These are phyloP conservation scores for Andrena haemorrhoa DNA, from an alignment of 2,888 invertebrate species.

Conservation along the genomic window DNA sequence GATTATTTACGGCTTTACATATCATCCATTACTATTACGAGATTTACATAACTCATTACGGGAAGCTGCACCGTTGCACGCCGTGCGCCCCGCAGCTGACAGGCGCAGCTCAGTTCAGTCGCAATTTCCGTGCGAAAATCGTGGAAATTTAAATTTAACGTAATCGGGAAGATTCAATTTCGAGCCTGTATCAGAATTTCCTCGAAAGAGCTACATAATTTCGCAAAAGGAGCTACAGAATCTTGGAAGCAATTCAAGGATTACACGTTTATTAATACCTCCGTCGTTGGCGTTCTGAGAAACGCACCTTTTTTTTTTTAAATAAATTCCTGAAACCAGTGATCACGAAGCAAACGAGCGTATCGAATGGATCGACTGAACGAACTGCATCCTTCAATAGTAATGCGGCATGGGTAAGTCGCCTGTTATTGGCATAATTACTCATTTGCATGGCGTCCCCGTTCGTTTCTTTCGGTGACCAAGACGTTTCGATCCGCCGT, in stretches of 20 bases:
- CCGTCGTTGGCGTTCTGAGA: background rate
- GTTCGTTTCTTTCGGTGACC: no score
- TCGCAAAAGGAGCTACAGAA: background rate
- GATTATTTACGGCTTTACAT: conserved; percentile 34
- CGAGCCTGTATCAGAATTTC: background rate
- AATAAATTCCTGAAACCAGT: background rate
- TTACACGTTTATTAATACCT: conserved; percentile 29
- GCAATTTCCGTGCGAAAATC: conserved; percentile 4
- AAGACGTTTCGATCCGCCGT: no score
- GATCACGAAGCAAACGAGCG: background rate
- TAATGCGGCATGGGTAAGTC: background rate
- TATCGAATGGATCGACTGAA: conserved; percentile 1
- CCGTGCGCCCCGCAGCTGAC: background rate
- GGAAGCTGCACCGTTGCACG: background rate
- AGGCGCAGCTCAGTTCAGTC: background rate
- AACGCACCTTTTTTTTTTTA: background rate
- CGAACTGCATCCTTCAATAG: background rate
- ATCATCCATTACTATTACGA: conserved; percentile 41
- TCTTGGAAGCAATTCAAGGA: conserved; percentile 23
- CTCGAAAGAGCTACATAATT: background rate
- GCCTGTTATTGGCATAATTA: background rate
- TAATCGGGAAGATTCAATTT: background rate
- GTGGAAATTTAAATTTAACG: background rate
- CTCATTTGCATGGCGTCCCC: background rate
- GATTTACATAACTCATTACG: conserved; percentile 36